Percentiles rank a stretch among this genome's conserved stretches.
These are phyloP conservation scores for Myotis daubentonii DNA, from an alignment of 2,797 vertebrate species.

Conservation along the genomic window DNA sequence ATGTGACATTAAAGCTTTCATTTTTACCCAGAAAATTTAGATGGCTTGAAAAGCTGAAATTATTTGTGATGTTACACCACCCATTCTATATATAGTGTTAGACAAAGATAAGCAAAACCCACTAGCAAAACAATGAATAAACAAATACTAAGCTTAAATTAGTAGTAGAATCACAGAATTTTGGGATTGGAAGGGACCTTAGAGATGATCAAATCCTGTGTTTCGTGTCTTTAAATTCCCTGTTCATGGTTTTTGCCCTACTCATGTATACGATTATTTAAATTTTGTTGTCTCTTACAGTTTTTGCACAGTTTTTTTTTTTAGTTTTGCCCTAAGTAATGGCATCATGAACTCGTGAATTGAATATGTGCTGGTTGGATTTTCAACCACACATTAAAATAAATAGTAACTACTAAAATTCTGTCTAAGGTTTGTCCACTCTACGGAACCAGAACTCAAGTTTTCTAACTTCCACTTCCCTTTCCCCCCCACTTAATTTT, in stretches of 20 bases:
- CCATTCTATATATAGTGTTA: neutral
- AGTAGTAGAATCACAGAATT: neutral
- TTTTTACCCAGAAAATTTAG: neutral
- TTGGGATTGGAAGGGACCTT: neutral
- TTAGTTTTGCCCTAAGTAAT: neutral
- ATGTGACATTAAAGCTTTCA: neutral
- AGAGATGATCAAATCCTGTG: neutral
- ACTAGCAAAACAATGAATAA: neutral
- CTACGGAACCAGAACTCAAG: neutral
- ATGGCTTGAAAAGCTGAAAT: neutral
- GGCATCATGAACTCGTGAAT: neutral
- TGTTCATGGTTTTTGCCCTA: neutral
- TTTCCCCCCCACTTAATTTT: neutral
- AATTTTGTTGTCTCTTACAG: neutral
- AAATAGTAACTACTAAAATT: neutral
- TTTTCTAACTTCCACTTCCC: neutral
- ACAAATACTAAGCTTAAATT: neutral
- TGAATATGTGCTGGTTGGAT: neutral
- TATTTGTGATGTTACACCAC: neutral
- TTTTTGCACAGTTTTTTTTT: neutral
- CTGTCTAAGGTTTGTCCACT: neutral
- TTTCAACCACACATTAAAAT: neutral
- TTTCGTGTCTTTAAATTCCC: neutral
- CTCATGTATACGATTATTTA: neutral
- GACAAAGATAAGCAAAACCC: constrained; percentile 5